A percentile compares a stretch with the other conserved stretches of the same genome.
Evolutionary conservation across 2,113 vertebrate species (phyloP).

Genomic region (Ailuropoda melanoleuca): DNA sequence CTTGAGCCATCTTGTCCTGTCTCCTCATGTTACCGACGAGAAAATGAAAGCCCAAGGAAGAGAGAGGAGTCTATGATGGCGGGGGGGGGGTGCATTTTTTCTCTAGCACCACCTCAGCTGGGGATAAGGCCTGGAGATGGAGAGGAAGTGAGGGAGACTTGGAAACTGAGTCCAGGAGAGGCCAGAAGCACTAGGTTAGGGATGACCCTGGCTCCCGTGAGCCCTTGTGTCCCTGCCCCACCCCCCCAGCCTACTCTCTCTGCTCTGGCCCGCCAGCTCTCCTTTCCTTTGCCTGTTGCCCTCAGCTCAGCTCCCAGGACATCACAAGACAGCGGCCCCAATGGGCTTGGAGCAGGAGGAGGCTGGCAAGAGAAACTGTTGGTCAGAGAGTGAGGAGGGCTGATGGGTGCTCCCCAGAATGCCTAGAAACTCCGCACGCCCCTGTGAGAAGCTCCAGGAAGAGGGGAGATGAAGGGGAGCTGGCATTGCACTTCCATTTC

Average conservation of each 20-base stretch:
- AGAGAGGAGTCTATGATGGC: neutral
- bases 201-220: neutral
- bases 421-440: neutral
- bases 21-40: neutral
- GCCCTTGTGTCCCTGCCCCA: neutral
- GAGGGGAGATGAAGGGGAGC: neutral
- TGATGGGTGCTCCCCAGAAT: neutral
- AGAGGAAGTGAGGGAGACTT: neutral
- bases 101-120: neutral
- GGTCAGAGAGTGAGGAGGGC: neutral
- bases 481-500: neutral
- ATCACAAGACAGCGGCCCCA: neutral
- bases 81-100: neutral
- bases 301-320: neutral
- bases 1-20: neutral
- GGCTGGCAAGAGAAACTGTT: neutral
- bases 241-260: neutral
- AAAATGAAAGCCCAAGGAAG: neutral
- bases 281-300: neutral
- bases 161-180: neutral
- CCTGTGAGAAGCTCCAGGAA: neutral
- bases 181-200: neutral
- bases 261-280: neutral
- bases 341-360: neutral
- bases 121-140: neutral